Evolutionary conservation across 2,797 vertebrate species (phyloP).

Genomic region (Taeniopygia guttata): DNA sequence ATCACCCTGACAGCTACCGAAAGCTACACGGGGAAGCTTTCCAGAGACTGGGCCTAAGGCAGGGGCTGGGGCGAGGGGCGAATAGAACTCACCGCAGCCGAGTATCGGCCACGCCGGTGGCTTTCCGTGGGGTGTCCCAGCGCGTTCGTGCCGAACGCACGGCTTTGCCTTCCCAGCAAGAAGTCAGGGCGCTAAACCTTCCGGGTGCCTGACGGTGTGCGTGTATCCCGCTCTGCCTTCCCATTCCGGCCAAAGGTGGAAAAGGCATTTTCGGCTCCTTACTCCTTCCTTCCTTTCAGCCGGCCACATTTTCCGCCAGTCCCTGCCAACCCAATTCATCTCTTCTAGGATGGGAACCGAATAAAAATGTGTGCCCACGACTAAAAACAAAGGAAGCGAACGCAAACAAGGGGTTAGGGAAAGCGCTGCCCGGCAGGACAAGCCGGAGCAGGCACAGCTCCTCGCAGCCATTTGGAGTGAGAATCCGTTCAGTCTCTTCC

Average conservation of each 20-base stretch:
- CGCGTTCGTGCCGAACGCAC: neutral
- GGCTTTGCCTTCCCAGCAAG: neutral
- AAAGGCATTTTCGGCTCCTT: neutral
- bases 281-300: neutral
- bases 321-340: neutral
- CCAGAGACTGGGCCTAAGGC: neutral
- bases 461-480: neutral
- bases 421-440: neutral
- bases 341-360: neutral
- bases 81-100: neutral
- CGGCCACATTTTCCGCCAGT: neutral
- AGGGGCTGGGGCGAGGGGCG: neutral
- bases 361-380: neutral
- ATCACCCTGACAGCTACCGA: neutral
- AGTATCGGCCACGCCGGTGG: neutral
- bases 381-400: neutral
- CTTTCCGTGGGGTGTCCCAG: neutral
- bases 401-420: neutral
- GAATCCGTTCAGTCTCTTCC: neutral
- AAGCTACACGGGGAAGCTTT: neutral
- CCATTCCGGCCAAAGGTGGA: neutral
- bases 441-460: neutral
- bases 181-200: neutral
- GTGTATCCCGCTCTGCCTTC: neutral
- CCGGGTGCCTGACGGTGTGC: neutral